Evolutionary conservation across 2,888 invertebrate genomes (phyloP).

Genomic region (Drosophila neotestacea): DNA sequence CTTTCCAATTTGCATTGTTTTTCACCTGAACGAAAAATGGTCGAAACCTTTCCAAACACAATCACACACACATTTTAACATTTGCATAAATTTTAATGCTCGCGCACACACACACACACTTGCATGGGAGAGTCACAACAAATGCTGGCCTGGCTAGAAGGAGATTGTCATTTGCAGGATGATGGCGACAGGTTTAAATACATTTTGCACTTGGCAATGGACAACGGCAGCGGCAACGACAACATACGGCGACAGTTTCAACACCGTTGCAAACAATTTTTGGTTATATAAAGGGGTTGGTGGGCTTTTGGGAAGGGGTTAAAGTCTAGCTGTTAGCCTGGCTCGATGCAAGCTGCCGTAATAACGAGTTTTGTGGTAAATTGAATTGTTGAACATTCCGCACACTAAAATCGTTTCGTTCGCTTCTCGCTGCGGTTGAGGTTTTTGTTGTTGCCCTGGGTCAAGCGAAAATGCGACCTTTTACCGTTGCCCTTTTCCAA

Average conservation of each 20-base stretch:
- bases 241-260: slow-evolving; percentile 31
- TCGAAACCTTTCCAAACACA: slow-evolving; percentile 14
- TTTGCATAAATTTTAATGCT: slow-evolving; percentile 68
- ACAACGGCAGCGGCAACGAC: slow-evolving; percentile 15
- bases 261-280: slow-evolving; percentile 69
- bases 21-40: slow-evolving; percentile 39
- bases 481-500: background rate
- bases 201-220: slow-evolving; percentile 67
- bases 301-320: background rate
- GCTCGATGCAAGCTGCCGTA: slow-evolving; percentile 47
- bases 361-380: slow-evolving; percentile 82
- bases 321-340: background rate
- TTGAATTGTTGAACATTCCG: slow-evolving; percentile 78
- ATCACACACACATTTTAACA: slow-evolving; percentile 34
- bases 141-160: slow-evolving; percentile 24
- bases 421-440: slow-evolving; percentile 42
- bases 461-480: slow-evolving; percentile 5
- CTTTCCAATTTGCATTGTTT: slow-evolving; percentile 55
- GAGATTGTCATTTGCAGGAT: slow-evolving; percentile 15
- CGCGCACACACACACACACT: slow-evolving; percentile 17
- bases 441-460: background rate
- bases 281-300: slow-evolving; percentile 39
- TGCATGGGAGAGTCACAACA: slow-evolving; percentile 41
- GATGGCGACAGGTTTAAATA: slow-evolving; percentile 77
- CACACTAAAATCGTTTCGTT: slow-evolving; percentile 51